Evolutionary conservation across 2,797 vertebrate genomes (phyloP), one percentile per base, ranked within the genome.

Genomic region (Scyliorhinus canicula): DNA sequence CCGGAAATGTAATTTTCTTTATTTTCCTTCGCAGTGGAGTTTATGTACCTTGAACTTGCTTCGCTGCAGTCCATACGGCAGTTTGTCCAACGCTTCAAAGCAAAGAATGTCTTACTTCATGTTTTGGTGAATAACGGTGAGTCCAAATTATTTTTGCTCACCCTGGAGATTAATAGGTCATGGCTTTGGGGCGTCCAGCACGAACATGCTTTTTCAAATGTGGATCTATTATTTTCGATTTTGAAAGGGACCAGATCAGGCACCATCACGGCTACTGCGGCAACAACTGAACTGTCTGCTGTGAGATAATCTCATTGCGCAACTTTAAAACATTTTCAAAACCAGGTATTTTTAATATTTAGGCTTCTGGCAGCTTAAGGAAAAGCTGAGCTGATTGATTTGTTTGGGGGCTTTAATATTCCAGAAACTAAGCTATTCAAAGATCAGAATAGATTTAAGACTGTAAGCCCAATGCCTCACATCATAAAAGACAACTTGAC

Each of bases 121-220:
- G 96, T 98, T 0, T 97, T 99, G 95, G 96, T 99, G 84, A 99
- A 99, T 96, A 99, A 99, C 2, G 99, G 99, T 99, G 97, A 95
- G 97, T 96, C 82, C 26, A 35, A 90, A 57, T 90, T 60, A 63
- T 44, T 44, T 44, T 44, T 60, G 60, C 55, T 63, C 8, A 57
- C 21, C 4, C 4, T 21, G 0, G 31, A 57, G 86, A 35, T 90
- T 19, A 2, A 60, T 88, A 90, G 52, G 11, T 44, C 16, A 26
- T 44, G 7, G 8, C 31, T 55, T 35, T 86, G 11, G 50, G 47
- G 28, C 19, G 19, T n/a, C 40, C 0, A 3, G 11, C 21, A 91
- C 9, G 57, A 24, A 65, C 44, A 21, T 91, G 57, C 35, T 24
- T 63, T 2, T 40, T 44, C 19, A 0, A 24, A 40, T 11, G 21